Percentiles rank a stretch among this genome's conserved stretches.
Conservation (phyloP, 2,113 vertebrate genomes). For the Triplophysa dalaica region DNA sequence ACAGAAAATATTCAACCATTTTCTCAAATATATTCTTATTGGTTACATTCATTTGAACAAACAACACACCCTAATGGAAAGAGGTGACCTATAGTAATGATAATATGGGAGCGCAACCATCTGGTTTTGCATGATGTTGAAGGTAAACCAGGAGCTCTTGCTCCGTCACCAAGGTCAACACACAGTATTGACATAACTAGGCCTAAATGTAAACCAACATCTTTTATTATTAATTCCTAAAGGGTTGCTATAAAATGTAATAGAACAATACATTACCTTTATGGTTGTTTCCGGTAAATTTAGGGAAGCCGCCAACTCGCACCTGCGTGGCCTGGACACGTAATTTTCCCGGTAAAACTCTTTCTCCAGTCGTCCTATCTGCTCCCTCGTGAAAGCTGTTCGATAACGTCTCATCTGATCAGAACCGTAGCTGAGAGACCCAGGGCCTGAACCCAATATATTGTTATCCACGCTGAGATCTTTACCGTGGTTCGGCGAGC, state of each 20-base stretch:
- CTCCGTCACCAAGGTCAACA: too few relatives aligned
- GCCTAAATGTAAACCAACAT: too few relatives aligned
- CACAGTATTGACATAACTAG: too few relatives aligned
- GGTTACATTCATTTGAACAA: too few relatives aligned
- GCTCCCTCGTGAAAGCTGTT: conserved; percentile 96
- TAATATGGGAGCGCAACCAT: too few relatives aligned
- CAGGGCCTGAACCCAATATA: conserved; percentile 72
- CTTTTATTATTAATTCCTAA: background rate
- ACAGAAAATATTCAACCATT: too few relatives aligned
- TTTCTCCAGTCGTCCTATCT: conserved; percentile 94
- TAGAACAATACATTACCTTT: conserved; percentile 78
- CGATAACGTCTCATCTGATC: conserved; percentile 97
- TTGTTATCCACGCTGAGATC: conserved; percentile 69
- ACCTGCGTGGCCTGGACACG: conserved; percentile 93
- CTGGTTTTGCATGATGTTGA: too few relatives aligned
- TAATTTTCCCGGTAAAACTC: conserved; percentile 99
- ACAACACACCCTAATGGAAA: too few relatives aligned
- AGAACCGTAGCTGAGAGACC: conserved; percentile 83
- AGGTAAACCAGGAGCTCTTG: too few relatives aligned
- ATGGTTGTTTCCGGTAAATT: conserved; percentile 98
- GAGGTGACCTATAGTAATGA: too few relatives aligned
- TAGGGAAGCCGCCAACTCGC: conserved; percentile 92
- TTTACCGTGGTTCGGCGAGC: conserved; percentile 77
- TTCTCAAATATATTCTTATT: too few relatives aligned
- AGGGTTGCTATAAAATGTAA: too few relatives aligned